Conservation (phyloP, 2,888 invertebrate genomes). For the Neoscelio sp. region DNA sequence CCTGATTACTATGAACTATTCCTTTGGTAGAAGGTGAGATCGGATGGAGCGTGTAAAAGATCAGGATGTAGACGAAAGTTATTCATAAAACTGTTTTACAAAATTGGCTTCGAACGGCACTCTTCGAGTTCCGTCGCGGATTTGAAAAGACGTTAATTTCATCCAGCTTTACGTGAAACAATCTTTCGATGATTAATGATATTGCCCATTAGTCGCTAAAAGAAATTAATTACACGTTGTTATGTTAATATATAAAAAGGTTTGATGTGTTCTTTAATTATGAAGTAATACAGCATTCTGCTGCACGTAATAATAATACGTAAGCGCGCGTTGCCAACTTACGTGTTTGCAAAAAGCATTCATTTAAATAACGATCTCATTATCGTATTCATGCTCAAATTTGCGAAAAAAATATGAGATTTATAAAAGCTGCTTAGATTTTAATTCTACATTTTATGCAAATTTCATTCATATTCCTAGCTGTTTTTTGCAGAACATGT, state of each 20-base stretch:
- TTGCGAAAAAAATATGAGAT: not conserved
- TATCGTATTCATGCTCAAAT: slow-evolving; percentile 15
- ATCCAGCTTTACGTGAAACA: slow-evolving; percentile 20
- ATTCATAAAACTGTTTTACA: too few species aligned
- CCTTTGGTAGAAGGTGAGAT: too few species aligned
- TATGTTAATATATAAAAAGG: slow-evolving; percentile 19
- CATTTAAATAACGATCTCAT: slow-evolving; percentile 50
- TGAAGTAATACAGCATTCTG: slow-evolving; percentile 2
- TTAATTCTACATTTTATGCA: too few species aligned
- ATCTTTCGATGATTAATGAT: slow-evolving; percentile 33
- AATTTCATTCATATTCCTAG: too few species aligned
- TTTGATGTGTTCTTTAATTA: slow-evolving; percentile 23
- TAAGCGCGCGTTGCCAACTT: slow-evolving; percentile 17
- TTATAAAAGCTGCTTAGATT: too few species aligned
- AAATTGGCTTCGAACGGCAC: too few species aligned
- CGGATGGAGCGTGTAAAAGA: too few species aligned
- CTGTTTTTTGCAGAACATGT: too few species aligned
- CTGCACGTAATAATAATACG: not conserved
- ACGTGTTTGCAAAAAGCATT: slow-evolving; percentile 26
- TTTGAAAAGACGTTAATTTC: too few species aligned
- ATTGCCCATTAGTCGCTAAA: slow-evolving; percentile 7
- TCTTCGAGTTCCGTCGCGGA: too few species aligned
- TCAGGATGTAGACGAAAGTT: too few species aligned
- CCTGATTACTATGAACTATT: too few species aligned
- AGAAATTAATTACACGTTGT: slow-evolving; percentile 21